A percentile compares a stretch with the other conserved stretches of the same genome.
These are phyloP conservation scores for Athene cunicularia DNA, from an alignment of 2,113 vertebrate genomes.

Conservation along the genomic window DNA sequence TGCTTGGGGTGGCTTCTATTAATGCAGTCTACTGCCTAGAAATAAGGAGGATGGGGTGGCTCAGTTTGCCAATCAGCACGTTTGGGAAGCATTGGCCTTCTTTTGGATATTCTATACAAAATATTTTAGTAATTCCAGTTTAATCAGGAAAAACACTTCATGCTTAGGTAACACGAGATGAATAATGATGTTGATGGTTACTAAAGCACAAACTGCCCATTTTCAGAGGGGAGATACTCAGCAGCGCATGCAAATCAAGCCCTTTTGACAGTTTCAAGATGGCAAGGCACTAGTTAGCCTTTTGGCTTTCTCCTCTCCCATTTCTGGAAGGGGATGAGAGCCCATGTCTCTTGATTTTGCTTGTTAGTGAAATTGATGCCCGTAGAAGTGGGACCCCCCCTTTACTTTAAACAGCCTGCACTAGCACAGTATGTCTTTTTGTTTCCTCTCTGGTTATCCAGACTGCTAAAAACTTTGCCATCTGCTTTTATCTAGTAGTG, in stretches of 20 bases:
- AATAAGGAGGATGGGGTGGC: background rate
- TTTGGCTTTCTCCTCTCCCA: rapidly evolving
- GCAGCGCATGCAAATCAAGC: background rate
- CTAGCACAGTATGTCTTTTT: rapidly evolving
- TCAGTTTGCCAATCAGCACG: background rate
- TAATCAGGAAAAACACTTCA: background rate
- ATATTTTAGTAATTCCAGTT: background rate
- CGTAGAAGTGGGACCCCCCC: rapidly evolving
- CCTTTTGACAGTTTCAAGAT: rapidly evolving
- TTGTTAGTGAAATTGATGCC: rapidly evolving
- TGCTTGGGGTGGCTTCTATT: background rate
- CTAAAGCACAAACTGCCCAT: background rate
- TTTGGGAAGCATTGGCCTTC: background rate
- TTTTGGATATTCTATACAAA: background rate
- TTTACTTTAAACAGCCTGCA: background rate
- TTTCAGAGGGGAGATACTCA: background rate
- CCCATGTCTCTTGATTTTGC: background rate
- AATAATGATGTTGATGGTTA: rapidly evolving
- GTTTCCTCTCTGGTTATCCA: background rate
- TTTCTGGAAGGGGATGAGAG: background rate
- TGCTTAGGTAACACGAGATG: background rate
- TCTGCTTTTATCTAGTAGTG: background rate
- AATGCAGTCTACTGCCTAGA: background rate
- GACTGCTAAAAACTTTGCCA: background rate
- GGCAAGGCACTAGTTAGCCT: rapidly evolving